Evolutionary conservation across 2,888 invertebrate genomes (phyloP).

Genomic region (Bellardia bayeri): DNA sequence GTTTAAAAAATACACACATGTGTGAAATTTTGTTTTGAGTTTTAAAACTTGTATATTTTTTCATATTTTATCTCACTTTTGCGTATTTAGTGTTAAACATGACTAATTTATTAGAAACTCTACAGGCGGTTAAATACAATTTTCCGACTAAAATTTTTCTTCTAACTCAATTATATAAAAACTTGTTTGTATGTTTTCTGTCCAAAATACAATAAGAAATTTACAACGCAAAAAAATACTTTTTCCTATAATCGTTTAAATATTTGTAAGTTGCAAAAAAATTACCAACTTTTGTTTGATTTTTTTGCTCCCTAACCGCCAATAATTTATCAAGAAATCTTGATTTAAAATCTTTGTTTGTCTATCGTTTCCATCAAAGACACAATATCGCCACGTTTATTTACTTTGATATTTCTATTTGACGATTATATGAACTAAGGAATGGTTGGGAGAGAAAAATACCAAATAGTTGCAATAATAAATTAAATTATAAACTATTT

Average conservation of each 20-base stretch:
- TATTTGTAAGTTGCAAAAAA: background rate
- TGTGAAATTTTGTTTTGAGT: background rate
- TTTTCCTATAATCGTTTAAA: conserved; percentile 49
- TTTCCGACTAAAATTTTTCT: conserved; percentile 4
- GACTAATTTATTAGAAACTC: conserved; percentile 58
- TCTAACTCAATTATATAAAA: background rate
- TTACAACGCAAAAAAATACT: conserved; percentile 33
- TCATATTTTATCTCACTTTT: background rate
- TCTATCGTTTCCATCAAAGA: conserved; percentile 49
- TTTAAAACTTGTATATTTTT: background rate
- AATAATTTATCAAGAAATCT: conserved; percentile 66
- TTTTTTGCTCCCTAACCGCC: conserved; percentile 43
- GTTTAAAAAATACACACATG: background rate
- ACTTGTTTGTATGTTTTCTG: conserved; percentile 33
- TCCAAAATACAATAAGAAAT: conserved; percentile 9
- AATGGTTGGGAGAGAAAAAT: background rate
- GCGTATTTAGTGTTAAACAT: conserved; percentile 51
- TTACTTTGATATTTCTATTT: conserved; percentile 67
- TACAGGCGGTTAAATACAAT: conserved; percentile 45
- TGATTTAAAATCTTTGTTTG: conserved; percentile 40
- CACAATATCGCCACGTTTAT: conserved; percentile 36
- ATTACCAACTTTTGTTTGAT: conserved; percentile 14
- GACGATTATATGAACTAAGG: background rate
- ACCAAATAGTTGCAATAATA: conserved; percentile 33
- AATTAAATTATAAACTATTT: conserved; percentile 46